Base-by-base conservation (phyloP, 2,797 vertebrate genomes). In the Novumbra hubbsi region DNA sequence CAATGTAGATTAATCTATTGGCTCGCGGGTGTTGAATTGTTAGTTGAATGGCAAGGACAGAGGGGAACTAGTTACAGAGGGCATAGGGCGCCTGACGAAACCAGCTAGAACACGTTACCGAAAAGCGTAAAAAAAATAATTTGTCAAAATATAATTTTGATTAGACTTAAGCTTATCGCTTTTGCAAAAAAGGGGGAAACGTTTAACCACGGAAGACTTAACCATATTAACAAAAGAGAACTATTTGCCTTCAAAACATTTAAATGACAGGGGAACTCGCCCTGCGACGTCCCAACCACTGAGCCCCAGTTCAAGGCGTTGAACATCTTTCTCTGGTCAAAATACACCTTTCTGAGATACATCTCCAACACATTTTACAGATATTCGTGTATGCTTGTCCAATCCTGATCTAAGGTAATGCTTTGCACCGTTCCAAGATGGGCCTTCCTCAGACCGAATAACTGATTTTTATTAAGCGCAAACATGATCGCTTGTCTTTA, bases 1-100 rank as follows among this genome's bases (percentile, higher is more conserved):
- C 62, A 62, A 72, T 60, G 38, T 34, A 72, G 71, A 72, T 62
- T 62, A 49, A 72, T 70, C 9, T 38, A 45, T 28, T 8, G 49
- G 41, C 38, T 45, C 38, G 15, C 16, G 24, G 60, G 11, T 48
- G 71, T 32, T 63, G 45, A 64, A 72, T 48, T 38, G 50, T 27
- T 19, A 57, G 14, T 19, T 12, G 68, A 52, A 38, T 71, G 15
- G 5, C 19, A n/a, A 57, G 50, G 70, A 71, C 70, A 49, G 65
- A 64, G 21, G 60, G 48, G 17, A n/a, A 27, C 62, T 34, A 32
- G 6, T 65, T 11, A 64, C 9, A 49, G 9, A 64, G 24, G 57
- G 27, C 24, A 49, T 21, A 45, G 19, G 12, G 19, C 17, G 9
- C 28, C 7, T 14, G 41, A 73, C n/a, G 11, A 9, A 52, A 52